phyloP scores from a whole-genome alignment of 1,140 invertebrate genomes.

The Musca vetustissima region DNA sequence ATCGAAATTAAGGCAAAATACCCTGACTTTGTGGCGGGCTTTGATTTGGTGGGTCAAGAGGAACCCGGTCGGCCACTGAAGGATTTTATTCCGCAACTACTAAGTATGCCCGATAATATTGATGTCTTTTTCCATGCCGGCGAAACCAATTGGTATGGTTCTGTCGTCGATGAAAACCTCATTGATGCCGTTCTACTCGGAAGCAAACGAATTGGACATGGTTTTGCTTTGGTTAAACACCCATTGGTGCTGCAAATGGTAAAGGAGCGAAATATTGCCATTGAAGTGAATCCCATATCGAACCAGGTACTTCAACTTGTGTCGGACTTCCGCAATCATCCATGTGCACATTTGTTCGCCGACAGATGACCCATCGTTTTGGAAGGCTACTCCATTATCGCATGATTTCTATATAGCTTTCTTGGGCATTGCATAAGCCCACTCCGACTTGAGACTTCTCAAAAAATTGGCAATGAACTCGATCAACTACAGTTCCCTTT shows the following conservation, averaged over 20 bases:
- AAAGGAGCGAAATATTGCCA: no score
- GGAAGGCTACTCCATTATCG: constrained; percentile 72
- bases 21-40: constrained; percentile 59
- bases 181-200: constrained; percentile 81
- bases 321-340: constrained; percentile 79
- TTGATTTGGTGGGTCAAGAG: no score
- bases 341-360: constrained; percentile 68
- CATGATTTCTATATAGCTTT: constrained; percentile 85
- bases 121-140: constrained; percentile 80
- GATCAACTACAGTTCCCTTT: no score
- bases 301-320: constrained; percentile 76
- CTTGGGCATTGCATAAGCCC: constrained; percentile 71
- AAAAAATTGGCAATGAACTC: no score
- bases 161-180: constrained; percentile 68
- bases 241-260: no score
- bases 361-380: constrained; percentile 79
- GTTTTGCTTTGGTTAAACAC: constrained; percentile 77
- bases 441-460: no score
- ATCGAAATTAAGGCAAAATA: constrained; percentile 57
- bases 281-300: no score
- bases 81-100: constrained; percentile 63
- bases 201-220: constrained; percentile 68
- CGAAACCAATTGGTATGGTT: constrained; percentile 76
- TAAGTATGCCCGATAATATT: no score
- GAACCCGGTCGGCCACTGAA: constrained; percentile 63